Conservation (phyloP, 2,888 invertebrate species). For the Amiota mariae region DNA sequence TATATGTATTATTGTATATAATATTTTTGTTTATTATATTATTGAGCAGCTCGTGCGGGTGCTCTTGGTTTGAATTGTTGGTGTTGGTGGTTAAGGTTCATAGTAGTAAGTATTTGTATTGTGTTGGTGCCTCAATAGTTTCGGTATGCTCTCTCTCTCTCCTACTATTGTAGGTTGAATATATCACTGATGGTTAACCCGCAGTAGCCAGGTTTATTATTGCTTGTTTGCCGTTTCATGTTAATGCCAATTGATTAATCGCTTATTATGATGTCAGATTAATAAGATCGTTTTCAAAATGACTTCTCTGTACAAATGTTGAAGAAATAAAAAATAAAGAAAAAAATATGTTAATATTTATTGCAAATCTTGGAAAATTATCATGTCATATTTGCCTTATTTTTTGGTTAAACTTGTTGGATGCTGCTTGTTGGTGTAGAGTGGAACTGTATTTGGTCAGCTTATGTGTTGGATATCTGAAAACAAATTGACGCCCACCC, state of each 20-base stretch:
- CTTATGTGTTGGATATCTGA: not conserved
- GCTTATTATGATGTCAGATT: conserved; percentile 73
- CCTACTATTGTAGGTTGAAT: not conserved
- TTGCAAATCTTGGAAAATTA: conserved; percentile 24
- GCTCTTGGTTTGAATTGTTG: conserved; percentile 42
- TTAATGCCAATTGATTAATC: conserved; percentile 70
- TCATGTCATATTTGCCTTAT: conserved; percentile 20
- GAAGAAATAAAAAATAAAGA: conserved; percentile 46
- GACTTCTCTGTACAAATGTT: conserved; percentile 42
- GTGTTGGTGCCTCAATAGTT: conserved; percentile 22
- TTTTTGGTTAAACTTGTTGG: not conserved
- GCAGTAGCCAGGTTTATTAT: conserved; percentile 3
- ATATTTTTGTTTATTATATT: no score
- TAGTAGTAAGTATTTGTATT: not conserved
- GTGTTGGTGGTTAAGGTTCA: not conserved
- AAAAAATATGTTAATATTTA: conserved; percentile 12
- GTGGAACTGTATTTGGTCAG: not conserved
- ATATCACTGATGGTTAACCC: not conserved
- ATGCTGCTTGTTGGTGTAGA: not conserved
- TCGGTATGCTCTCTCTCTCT: not conserved
- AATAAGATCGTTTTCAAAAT: conserved; percentile 70
- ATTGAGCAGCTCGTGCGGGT: conserved; percentile 30
- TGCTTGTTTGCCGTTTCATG: conserved; percentile 40
- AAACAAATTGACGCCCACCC: conserved; percentile 25
- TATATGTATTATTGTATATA: not conserved